Evolutionary conservation across 2,888 invertebrate genomes (phyloP).

Genomic region (Archaeoteleia sp.): DNA sequence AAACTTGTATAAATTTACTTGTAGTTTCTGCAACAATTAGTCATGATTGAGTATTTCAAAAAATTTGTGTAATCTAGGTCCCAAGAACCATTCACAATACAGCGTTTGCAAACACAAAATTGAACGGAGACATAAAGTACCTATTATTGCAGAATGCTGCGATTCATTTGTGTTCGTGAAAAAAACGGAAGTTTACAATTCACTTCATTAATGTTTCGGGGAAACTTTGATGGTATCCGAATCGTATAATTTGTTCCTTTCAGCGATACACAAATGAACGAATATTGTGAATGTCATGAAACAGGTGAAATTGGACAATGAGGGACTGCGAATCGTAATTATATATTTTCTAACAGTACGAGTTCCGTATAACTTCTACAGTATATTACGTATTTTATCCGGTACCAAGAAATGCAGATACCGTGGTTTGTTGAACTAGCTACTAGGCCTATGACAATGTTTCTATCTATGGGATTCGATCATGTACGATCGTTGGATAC

Average conservation of each 20-base stretch:
- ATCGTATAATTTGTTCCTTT: too few relatives aligned
- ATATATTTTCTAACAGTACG: constrained; percentile 38
- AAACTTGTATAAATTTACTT: too few relatives aligned
- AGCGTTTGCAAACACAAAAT: constrained; percentile 27
- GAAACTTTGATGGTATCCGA: too few relatives aligned
- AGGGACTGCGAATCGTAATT: constrained; percentile 33
- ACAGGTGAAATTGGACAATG: constrained; percentile 41
- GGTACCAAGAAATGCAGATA: constrained; percentile 38
- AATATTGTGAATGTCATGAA: constrained; percentile 46
- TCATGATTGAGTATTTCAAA: too few relatives aligned
- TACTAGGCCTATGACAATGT: constrained; percentile 46
- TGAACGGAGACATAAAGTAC: constrained; percentile 35
- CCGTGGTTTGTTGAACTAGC: constrained; percentile 34
- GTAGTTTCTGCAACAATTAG: too few relatives aligned
- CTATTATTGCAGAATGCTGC: constrained; percentile 59
- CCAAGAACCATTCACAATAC: constrained; percentile 14
- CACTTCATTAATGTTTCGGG: neutral
- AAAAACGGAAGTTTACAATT: constrained; percentile 25
- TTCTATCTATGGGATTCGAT: constrained; percentile 42
- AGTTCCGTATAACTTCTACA: constrained; percentile 24
- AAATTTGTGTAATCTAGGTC: constrained; percentile 39
- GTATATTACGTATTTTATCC: constrained; percentile 27
- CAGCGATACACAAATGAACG: constrained; percentile 40
- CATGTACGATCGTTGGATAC: constrained; percentile 28
- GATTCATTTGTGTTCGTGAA: constrained; percentile 48